Base-by-base conservation (phyloP, 2,888 invertebrate species). In the Hedya salicella region DNA sequence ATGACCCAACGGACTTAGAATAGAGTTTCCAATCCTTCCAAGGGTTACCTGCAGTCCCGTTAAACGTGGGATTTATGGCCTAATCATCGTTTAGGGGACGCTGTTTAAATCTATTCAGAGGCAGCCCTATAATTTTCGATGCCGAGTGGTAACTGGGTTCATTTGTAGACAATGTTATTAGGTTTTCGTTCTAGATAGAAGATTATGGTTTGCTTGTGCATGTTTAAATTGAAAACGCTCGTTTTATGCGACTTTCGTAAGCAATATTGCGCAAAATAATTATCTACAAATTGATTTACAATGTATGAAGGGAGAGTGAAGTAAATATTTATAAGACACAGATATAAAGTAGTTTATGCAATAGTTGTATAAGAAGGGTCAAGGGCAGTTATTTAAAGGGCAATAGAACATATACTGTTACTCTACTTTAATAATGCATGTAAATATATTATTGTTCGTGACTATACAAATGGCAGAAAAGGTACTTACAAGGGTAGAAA, bases 21-120 rank as follows among this genome's bases (percentile, higher is more conserved):
- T 53, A 59, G 60, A 53, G 46, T 66, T 66, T 61, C 66, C 60
- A 48, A 54, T 66, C 54, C 66, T 46, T 66, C 36, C 30, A 14
- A 54, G 49, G 61, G 65, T 53, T 59, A 59, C 59, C 57, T 59
- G 39, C 25, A 60, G 46, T 44, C 36, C 46, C 52, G 44, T 65
- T 52, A 46, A 60, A 46, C 17, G 52, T 13, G 14, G 30, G 52
- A 60, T 60, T 65, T 65, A 60, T 60, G 25, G 52, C 30, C 44
- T 65, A 53, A 65, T 60, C 65, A 59, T 65, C 50, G 36, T 44
- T 59, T 44, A 65, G 39, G 40, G 49, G 52, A 44, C 36, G 44
- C 39, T 52, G 57, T 52, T 59, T 44, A 64, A 64, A 50, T 46
- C 49, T 59, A 59, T 57, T 36, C 44, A 25, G 36, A 21, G 17